Evolutionary conservation across 2,113 vertebrate genomes (phyloP).

Genomic region (Chaetura pelagica): DNA sequence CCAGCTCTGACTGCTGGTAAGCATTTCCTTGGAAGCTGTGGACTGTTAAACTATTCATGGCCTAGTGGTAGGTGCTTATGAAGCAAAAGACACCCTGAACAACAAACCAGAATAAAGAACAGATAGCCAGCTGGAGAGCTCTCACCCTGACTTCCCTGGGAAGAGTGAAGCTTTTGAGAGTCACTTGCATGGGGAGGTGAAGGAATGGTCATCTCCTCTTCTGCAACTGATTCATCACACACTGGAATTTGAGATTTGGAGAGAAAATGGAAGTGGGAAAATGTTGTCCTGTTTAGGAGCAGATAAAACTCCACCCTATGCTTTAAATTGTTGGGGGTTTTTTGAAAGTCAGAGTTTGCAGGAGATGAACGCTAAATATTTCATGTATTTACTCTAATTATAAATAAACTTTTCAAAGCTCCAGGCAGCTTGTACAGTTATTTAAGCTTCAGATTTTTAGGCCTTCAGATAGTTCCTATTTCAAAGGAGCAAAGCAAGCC

Average conservation of each 20-base stretch:
- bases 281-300: not conserved
- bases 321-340: not conserved
- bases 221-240: not conserved
- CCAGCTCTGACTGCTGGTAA: not conserved
- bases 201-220: not conserved
- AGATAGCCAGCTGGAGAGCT: not conserved
- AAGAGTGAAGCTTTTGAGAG: not conserved
- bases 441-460: slow-evolving; percentile 1
- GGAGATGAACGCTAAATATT: slow-evolving; percentile 18
- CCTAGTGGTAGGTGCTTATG: not conserved
- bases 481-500: slow-evolving; percentile 13
- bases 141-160: not conserved
- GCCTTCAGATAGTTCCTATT: not conserved
- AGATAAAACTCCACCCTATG: not conserved
- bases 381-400: slow-evolving; percentile 7
- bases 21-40: slow-evolving; percentile 13
- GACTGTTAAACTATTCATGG: not conserved
- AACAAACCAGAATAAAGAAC: not conserved
- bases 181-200: accelerated
- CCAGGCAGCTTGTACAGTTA: not conserved
- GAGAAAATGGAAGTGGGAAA: not conserved
- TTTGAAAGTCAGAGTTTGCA: not conserved
- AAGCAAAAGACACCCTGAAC: not conserved
- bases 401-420: not conserved
- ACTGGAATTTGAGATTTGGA: not conserved